A percentile compares a stretch with the other conserved stretches of the same genome.
These are phyloP conservation scores for Cryptomyrus ogoouensis DNA, from an alignment of 2,113 vertebrate species.

Conservation along the genomic window DNA sequence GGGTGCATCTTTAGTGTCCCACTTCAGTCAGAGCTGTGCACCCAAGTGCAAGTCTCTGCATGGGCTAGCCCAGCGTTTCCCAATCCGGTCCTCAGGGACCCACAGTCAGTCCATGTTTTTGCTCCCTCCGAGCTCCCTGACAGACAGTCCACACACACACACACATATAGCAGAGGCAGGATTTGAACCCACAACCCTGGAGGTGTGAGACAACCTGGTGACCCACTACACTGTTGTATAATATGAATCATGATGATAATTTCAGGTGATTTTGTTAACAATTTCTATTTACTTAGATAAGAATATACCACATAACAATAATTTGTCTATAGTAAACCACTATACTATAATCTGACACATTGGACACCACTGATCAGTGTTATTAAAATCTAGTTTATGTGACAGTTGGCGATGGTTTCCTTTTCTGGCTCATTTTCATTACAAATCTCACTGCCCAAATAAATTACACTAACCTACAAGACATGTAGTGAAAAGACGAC, in stretches of 20 bases:
- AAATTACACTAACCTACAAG: background rate
- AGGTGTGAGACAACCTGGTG: background rate
- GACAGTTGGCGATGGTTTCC: background rate
- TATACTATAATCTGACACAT: background rate
- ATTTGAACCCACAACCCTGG: background rate
- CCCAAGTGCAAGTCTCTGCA: slow-evolving; percentile 31
- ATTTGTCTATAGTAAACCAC: background rate
- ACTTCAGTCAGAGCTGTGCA: slow-evolving; percentile 41
- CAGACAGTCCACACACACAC: background rate
- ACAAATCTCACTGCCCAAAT: background rate
- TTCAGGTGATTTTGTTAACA: background rate
- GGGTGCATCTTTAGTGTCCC: background rate
- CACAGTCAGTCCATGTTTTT: background rate
- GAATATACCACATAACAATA: background rate
- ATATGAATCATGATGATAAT: background rate
- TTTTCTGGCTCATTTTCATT: background rate
- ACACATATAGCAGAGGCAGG: background rate
- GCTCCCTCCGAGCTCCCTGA: background rate
- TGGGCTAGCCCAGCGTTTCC: background rate
- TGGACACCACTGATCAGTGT: background rate
- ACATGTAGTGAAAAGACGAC: background rate
- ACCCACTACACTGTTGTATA: background rate
- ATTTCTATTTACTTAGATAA: background rate
- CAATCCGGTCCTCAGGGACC: background rate
- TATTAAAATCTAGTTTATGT: background rate